Evolutionary conservation across 1,140 invertebrate genomes (phyloP).

Genomic region (Hyphantria cunea): DNA sequence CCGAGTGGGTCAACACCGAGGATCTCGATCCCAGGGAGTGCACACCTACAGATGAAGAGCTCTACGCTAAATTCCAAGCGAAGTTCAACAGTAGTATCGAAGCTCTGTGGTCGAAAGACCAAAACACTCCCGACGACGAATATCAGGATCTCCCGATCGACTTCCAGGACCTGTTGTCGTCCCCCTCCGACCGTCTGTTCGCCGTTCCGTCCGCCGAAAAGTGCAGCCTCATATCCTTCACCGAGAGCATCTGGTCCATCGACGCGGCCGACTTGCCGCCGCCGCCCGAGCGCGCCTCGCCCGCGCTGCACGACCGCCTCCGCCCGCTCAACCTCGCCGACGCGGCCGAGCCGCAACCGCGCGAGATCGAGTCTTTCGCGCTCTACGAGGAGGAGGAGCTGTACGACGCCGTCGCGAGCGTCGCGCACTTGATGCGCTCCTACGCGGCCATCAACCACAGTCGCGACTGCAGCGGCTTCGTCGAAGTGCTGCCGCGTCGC

Average conservation of each 20-base stretch:
- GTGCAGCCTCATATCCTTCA: constrained; percentile 60
- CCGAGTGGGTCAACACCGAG: constrained; percentile 67
- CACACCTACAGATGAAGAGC: constrained; percentile 78
- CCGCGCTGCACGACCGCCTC: constrained; percentile 65
- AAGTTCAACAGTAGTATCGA: constrained; percentile 86
- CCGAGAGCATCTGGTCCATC: constrained; percentile 71
- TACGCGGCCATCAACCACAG: constrained; percentile 82
- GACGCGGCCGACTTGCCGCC: constrained; percentile 43
- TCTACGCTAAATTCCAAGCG: constrained; percentile 85
- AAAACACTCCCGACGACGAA: constrained; percentile 77
- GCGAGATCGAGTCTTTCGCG: constrained; percentile 55
- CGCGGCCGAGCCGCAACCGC: constrained; percentile 43
- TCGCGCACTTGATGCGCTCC: constrained; percentile 70
- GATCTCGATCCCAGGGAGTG: constrained; percentile 54
- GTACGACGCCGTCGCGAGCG: constrained; percentile 62
- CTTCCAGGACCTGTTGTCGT: constrained; percentile 82
- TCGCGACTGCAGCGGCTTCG: constrained; percentile 82
- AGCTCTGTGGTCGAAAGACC: constrained; percentile 82
- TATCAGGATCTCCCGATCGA: constrained; percentile 83
- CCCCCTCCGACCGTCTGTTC: constrained; percentile 77
- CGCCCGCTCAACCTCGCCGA: constrained; percentile 68
- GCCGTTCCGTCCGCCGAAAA: constrained; percentile 69
- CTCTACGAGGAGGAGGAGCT: constrained; percentile 63
- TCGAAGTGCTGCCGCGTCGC: constrained; percentile 80
- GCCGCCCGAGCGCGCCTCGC: constrained; percentile 41